Percentiles rank a stretch among this genome's conserved stretches.
Evolutionary conservation across 23 tunicate genomes (phyloP).

Genomic region (Ciona savignyi): DNA sequence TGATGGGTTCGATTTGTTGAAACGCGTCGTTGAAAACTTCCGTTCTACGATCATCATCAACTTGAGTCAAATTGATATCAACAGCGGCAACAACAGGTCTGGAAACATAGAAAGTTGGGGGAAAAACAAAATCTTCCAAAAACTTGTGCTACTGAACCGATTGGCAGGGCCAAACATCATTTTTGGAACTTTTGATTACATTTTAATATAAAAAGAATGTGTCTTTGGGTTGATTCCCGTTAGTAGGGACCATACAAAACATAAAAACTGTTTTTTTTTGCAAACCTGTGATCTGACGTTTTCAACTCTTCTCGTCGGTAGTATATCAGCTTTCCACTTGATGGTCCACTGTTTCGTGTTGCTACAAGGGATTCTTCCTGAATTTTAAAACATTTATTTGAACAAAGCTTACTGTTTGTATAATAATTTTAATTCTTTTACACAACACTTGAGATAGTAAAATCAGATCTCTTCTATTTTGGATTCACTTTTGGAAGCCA

Average conservation of each 20-base stretch:
- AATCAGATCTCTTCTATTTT: too few relatives aligned
- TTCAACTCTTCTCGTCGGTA: slow-evolving; percentile 72
- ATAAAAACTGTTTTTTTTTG: neutral
- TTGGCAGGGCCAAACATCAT: neutral
- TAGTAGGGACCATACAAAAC: neutral
- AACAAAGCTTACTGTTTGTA: neutral
- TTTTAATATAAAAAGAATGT: too few relatives aligned
- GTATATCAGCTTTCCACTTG: slow-evolving; percentile 20
- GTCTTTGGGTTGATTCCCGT: too few relatives aligned
- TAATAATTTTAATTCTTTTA: too few relatives aligned
- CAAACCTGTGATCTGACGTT: slow-evolving; percentile 86
- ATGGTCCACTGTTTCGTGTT: neutral
- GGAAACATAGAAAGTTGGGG: neutral
- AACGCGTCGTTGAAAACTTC: slow-evolving; percentile 10
- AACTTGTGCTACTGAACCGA: neutral
- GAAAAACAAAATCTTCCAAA: neutral
- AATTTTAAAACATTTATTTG: too few relatives aligned
- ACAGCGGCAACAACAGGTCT: slow-evolving; percentile 77
- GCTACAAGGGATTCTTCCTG: neutral
- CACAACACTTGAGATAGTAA: too few relatives aligned
- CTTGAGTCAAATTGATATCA: slow-evolving; percentile 31
- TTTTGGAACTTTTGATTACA: too few relatives aligned
- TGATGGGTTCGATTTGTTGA: slow-evolving; percentile 27
- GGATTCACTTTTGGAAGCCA: too few relatives aligned
- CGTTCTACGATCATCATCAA: slow-evolving; percentile 25